Evolutionary conservation across 2,113 vertebrate species (phyloP), one percentile per base, ranked within the genome.

Genomic region (Mormyrus iriodes): DNA sequence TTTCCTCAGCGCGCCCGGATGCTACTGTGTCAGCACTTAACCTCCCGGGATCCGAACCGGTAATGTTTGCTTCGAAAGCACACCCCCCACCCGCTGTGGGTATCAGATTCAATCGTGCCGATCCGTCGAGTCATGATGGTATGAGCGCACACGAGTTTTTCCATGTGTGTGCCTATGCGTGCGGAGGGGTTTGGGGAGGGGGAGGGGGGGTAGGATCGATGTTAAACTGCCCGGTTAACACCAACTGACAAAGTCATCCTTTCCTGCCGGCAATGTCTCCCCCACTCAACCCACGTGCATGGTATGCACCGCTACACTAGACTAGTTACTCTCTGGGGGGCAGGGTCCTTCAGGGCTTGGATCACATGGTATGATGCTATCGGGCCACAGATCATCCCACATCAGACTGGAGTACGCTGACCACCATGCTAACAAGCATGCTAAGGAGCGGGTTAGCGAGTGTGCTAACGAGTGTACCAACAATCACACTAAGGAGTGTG

Each of bases 181-280:
- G 49, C 15, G 0, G 31, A 53, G 31, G 46, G 85, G 85, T 24
- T 3, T 73, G 27, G 65, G 13, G 17, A 12, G 46, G 7, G 84
- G 84, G 46, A 2, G 84, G 84, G 21, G 87, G 13, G 85, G 90
- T 90, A 91, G 88, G 94, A 96, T 95, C 94, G 92, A 96, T 95
- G 94, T 93, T 94, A 94, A 94, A 93, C 92, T 93, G 94, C 93
- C 95, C 95, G 94, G 94, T 94, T 92, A 91, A 93, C 91, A 90
- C 92, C 90, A 89, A 90, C 89, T 92, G 90, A 92, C 92, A 93
- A 93, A 92, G 92, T 93, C 92, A 93, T 92, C 90, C 65, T 86
- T 92, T 87, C 91, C 91, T 90, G 88, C 91, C 87, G 88, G 90
- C 91, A 21, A 86, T 89, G 17, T n/a, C 4, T 7, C 8, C 17